phyloP scores from a whole-genome alignment of 2,888 invertebrate species.

The Lasiommata megera region DNA sequence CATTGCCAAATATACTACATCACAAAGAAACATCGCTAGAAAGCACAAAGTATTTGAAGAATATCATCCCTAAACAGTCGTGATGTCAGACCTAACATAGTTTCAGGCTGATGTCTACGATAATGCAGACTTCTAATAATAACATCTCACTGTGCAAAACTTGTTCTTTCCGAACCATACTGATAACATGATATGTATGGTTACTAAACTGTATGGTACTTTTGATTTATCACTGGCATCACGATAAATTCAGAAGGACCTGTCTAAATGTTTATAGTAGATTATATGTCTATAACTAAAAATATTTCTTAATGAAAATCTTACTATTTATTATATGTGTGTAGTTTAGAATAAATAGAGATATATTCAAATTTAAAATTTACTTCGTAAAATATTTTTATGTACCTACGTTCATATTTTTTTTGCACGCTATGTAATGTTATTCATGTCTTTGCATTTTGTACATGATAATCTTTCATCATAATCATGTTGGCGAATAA shows the following conservation, averaged over 20 bases:
- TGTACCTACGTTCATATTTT: background rate
- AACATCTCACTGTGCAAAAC: background rate
- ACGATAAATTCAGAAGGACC: background rate
- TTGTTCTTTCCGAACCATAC: background rate
- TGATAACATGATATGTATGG: background rate
- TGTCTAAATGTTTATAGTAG: background rate
- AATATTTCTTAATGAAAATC: background rate
- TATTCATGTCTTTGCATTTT: too few species aligned
- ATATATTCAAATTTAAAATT: background rate
- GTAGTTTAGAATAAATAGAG: background rate
- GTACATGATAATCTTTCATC: too few species aligned
- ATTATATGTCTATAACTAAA: conserved; percentile 1
- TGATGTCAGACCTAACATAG: too few species aligned
- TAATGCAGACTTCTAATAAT: background rate
- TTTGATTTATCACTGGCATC: background rate
- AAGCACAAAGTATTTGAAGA: too few species aligned
- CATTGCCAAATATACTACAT: too few species aligned
- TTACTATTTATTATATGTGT: background rate
- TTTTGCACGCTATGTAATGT: background rate
- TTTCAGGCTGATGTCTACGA: too few species aligned
- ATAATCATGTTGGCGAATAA: too few species aligned
- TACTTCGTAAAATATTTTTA: background rate
- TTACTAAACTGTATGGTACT: background rate
- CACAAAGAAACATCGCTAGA: too few species aligned
- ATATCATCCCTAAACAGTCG: too few species aligned